Evolutionary conservation across 2,113 vertebrate genomes (phyloP).

Genomic region (Hemiscyllium ocellatum): DNA sequence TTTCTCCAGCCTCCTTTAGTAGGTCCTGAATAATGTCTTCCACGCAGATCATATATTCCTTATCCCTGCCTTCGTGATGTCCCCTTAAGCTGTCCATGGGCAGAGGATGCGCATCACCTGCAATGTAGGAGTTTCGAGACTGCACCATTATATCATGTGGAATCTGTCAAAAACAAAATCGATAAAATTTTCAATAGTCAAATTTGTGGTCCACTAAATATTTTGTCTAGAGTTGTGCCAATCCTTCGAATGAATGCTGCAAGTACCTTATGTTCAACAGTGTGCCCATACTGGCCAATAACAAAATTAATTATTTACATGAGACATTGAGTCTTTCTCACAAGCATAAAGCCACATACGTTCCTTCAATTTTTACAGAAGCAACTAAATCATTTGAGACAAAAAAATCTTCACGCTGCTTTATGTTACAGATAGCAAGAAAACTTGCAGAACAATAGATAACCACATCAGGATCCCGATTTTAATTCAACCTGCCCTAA

Average conservation of each 20-base stretch:
- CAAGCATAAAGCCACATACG: neutral
- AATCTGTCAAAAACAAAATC: constrained; percentile 50
- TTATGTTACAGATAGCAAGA: neutral
- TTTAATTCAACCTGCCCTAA: neutral
- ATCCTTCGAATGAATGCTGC: neutral
- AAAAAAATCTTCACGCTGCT: neutral
- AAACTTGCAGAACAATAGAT: neutral
- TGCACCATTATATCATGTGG: constrained; percentile 73
- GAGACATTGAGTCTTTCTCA: neutral
- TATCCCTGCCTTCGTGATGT: constrained; percentile 46
- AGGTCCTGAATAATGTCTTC: constrained; percentile 65
- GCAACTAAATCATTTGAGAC: neutral
- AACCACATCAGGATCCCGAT: neutral
- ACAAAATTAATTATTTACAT: neutral
- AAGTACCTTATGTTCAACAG: neutral
- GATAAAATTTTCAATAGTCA: neutral
- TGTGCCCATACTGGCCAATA: neutral
- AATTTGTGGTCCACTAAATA: neutral
- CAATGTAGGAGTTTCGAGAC: constrained; percentile 63
- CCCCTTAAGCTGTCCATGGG: constrained; percentile 55
- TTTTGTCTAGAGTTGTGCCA: neutral
- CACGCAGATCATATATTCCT: constrained; percentile 56
- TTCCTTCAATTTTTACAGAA: neutral
- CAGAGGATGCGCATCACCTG: constrained; percentile 60
- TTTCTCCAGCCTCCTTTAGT: constrained; percentile 60